phyloP scores from a whole-genome alignment of 2,888 invertebrate species.

The Drosophila flavopinicola region DNA sequence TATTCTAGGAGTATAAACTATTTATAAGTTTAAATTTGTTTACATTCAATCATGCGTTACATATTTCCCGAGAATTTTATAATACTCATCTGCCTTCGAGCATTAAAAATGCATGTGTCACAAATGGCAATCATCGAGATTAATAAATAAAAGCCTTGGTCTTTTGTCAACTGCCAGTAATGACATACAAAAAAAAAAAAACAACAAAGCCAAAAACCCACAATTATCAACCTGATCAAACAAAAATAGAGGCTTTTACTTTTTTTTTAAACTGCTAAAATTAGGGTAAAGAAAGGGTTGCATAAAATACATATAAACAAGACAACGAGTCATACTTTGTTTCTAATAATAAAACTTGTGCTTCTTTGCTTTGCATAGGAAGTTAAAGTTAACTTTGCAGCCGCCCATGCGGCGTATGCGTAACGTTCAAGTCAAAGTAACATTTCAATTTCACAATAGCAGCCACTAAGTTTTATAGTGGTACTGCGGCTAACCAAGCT shows the following conservation, averaged over 20 bases:
- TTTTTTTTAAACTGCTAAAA: too few relatives aligned
- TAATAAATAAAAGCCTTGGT: conserved; percentile 24
- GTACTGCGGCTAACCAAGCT: conserved; percentile 27
- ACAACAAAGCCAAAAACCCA: background rate
- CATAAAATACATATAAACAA: too few relatives aligned
- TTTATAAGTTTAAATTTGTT: background rate
- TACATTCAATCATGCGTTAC: too few relatives aligned
- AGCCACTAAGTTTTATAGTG: conserved; percentile 31
- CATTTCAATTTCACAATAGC: conserved; percentile 63
- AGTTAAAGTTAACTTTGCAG: conserved; percentile 11
- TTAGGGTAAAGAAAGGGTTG: too few relatives aligned
- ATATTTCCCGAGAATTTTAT: background rate
- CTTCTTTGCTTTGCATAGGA: background rate
- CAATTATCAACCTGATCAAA: conserved; percentile 1
- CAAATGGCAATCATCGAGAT: conserved; percentile 11
- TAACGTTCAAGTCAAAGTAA: conserved; percentile 45
- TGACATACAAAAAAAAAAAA: conserved; percentile 2
- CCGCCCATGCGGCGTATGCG: conserved; percentile 61
- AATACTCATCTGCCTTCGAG: background rate
- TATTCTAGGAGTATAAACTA: too few relatives aligned
- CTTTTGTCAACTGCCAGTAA: conserved; percentile 11
- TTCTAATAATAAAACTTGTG: too few relatives aligned
- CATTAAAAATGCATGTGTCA: conserved; percentile 6
- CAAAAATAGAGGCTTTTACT: background rate
- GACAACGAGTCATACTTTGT: too few relatives aligned